phyloP scores from a whole-genome alignment of 2,113 vertebrate species.

The Eurystomus gularis region DNA sequence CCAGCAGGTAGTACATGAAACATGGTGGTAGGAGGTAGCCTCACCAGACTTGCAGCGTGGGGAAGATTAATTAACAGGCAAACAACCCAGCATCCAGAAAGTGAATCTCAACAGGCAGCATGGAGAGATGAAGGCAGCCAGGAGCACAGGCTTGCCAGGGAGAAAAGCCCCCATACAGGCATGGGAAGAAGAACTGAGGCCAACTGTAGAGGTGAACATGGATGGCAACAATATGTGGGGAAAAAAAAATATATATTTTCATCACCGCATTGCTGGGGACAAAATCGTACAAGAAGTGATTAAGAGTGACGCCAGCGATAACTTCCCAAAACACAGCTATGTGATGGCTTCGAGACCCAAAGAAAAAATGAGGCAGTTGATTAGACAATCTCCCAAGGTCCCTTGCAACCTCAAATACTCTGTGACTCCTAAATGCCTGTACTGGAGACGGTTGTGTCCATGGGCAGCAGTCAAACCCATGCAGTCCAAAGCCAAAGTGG shows the following conservation, averaged over 20 bases:
- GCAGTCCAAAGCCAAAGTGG: neutral
- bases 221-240: fast-evolving
- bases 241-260: neutral
- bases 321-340: neutral
- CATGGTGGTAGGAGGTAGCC: neutral
- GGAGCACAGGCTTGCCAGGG: neutral
- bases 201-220: neutral
- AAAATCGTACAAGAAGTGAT: neutral
- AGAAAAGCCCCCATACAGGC: neutral
- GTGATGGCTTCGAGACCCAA: neutral
- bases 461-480: neutral
- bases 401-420: neutral
- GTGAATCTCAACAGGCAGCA: neutral
- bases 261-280: neutral
- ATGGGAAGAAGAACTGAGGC: neutral
- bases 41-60: neutral
- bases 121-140: constrained; percentile 16
- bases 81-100: neutral
- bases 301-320: neutral
- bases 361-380: neutral
- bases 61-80: neutral
- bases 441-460: neutral
- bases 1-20: neutral
- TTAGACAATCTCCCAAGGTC: neutral
- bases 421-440: fast-evolving